Base-by-base conservation (phyloP, 2,797 vertebrate genomes). In the Enteromius viviparus region DNA sequence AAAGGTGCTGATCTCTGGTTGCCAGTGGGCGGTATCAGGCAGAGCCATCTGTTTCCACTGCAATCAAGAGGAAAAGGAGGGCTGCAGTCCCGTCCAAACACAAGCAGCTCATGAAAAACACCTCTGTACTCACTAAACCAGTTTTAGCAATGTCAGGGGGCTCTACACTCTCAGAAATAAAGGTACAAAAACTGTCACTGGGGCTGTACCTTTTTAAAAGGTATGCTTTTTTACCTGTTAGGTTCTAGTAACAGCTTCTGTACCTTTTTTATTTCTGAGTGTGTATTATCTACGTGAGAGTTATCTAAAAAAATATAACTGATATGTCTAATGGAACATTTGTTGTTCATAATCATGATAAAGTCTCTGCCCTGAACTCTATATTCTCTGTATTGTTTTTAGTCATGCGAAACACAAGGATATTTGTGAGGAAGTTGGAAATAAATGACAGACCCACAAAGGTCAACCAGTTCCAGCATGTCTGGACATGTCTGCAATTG, bases 41-140 rank as follows among this genome's bases (percentile, higher is more conserved):
- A 42, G 62, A 76, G 45, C 84, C 84, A 89, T 86, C 86, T 87
- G 87, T 80, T 82, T 74, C 79, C 69, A 76, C 58, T 81, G 71
- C 40, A 75, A 76, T 65, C 75, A 23, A n/a, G 55, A 78, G 75
- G 62, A 32, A 76, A 74, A 19, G 58, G 42, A 74, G 71, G n/a
- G 40, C 23, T 62, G 66, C 58, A 40, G 40, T 76, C 51, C 69
- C 6, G 3, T 83, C 60, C 53, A 80, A 45, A 47, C 55, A 29
- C 53, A 21, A 71, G 49, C 68, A 66, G 23, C 55, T 64, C 45
- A 29, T 14, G 15, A 65, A 64, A 65, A 8, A 0, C 9, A 47
- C 37, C 40, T 49, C 58, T 75, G 32, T 55, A 62, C 53, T 62
- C 55, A 42, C 53, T 23, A 45, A 64, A 81, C 45, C 29, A 51